Evolutionary conservation across 2,888 invertebrate species (phyloP).

Genomic region (Nysson spinosus): DNA sequence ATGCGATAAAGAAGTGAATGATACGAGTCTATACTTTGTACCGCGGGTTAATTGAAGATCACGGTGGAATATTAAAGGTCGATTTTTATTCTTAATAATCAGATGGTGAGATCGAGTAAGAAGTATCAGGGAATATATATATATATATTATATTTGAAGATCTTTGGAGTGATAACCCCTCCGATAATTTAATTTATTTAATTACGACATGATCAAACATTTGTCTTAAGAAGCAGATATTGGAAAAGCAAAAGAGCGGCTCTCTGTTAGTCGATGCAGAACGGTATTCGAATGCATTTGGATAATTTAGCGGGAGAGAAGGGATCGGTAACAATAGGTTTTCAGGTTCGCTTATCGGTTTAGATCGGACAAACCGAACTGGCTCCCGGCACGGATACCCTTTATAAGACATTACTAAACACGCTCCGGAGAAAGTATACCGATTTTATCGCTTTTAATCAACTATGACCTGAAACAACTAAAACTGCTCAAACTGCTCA

Average conservation of each 20-base stretch:
- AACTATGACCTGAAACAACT: conserved; percentile 51
- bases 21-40: no score
- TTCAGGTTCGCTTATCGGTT: conserved; percentile 50
- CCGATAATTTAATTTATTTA: conserved; percentile 15
- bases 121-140: no score
- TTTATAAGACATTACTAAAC: conserved; percentile 47
- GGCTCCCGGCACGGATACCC: conserved; percentile 24
- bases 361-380: conserved; percentile 46
- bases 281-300: conserved; percentile 54
- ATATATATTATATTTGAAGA: no score
- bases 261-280: conserved; percentile 45
- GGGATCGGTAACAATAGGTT: conserved; percentile 52
- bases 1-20: no score
- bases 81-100: no score
- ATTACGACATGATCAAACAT: conserved; percentile 28
- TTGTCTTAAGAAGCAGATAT: conserved; percentile 47
- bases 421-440: conserved; percentile 41
- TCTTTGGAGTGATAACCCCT: no score
- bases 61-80: no score
- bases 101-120: no score
- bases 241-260: conserved; percentile 30
- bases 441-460: conserved; percentile 50
- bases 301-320: conserved; percentile 48
- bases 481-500: conserved; percentile 35
- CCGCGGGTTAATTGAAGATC: no score